Evolutionary conservation across 2,113 vertebrate genomes (phyloP), one percentile per base, ranked within the genome.

Genomic region (Machaerirhynchus nigripectus): DNA sequence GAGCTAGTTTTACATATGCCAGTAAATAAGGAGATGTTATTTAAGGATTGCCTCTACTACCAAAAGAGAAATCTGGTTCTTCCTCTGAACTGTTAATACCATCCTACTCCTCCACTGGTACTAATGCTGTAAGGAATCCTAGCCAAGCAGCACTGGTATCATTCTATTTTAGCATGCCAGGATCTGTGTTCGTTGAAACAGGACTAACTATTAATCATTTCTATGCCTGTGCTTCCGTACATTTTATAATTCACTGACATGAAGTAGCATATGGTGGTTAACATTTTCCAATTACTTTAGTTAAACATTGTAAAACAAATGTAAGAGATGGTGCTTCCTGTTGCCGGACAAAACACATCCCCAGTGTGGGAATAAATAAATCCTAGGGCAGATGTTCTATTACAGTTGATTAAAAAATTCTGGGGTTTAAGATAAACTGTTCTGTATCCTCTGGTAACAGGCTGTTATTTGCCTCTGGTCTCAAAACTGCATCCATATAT

Each of bases 221-320:
- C 53, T 79, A n/a, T 69, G 42, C 49, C 57, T 84, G 65, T 76
- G 49, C 61, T 93, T 87, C 67, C 93, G 65, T 93, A 37, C 30
- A 33, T 95, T 87, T 87, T 91, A 79, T 89, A 91, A 89, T 73
- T 82, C 78, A 83, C 53, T 73, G 46, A 89, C 79, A 91, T 0
- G 10, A 89, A 87, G 46, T 42, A 85, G 30, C 70, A 89, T 95
- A 95, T 94, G 70, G 77, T 87, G 10, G 59, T 61, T 87, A 78
- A 79, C 91, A 89, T 85, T 93, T 97, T 89, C 73, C 55, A 90
- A 57, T 91, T 93, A 94, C 40, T 91, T 79, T 50, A 84, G 89
- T 44, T 84, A 89, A 84, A 69, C 55, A 76, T 3, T 60, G 14
- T 93, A 76, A 87, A 87, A 82, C 57, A 95, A 73, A 82, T 71